Base-by-base conservation (phyloP, 2,888 invertebrate genomes). In the Polydesmus complanatus region DNA sequence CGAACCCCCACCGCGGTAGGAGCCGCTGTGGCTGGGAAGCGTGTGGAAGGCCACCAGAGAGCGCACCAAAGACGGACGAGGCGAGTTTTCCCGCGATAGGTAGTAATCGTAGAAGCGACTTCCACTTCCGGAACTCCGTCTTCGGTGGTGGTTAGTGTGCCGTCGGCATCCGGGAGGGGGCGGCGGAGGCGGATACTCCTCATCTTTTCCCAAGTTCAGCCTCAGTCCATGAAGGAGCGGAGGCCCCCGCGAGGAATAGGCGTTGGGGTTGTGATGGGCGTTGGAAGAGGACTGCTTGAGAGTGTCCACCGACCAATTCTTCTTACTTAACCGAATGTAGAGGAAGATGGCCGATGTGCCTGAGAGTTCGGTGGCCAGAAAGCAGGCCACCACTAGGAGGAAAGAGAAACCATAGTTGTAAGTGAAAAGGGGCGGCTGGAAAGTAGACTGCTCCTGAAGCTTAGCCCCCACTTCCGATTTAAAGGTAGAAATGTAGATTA, bases 401-500 rank as follows among this genome's bases (percentile, higher is more conserved):
- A 92, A 91, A 63, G 89, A 89, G 75, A 86, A 89, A 56, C 92
- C 92, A 73, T 92, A 92, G 69, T 82, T 82, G 74, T 89, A 90
- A 62, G 85, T 86, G 78, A 91, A 88, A 59, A 84, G 78, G 1
- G 90, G 85, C 50, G 84, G 84, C 70, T 86, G 83, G 63, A 86
- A 81, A 58, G 84, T 80, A 22, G 88, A 86, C 71, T 84, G 82
- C 63, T 90, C 84, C 64, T 88, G 81, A 62, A 92, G 78, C 75
- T 92, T 92, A 70, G 85, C 85, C 53, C 90, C 90, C 54, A 92
- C 82, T 80, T 92, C 91, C 11, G 90, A 85, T 75, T 92, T 92
- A 73, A 92, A 85, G 70, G 89, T 85, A 61, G 91, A 90, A 78
- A 92, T 90, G 80, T 91, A 92, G 80, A 91, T 88, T 70, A 92